phyloP scores from a whole-genome alignment of 2,797 vertebrate genomes.

The Vespertilio murinus region DNA sequence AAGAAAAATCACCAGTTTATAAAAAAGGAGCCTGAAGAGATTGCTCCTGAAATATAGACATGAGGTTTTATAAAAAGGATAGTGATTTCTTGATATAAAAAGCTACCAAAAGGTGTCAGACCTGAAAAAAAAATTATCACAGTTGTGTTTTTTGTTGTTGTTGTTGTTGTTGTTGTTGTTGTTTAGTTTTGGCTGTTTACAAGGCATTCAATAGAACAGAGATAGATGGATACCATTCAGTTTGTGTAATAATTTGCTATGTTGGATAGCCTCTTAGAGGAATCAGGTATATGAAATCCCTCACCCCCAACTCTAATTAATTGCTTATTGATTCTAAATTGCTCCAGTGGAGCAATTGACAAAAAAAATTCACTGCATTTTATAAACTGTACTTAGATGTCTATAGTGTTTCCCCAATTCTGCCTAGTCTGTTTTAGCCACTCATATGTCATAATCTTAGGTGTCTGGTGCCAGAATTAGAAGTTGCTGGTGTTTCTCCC shows the following conservation, averaged over 20 bases:
- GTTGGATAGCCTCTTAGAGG: conserved; percentile 68
- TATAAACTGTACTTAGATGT: conserved; percentile 60
- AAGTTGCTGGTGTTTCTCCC: conserved; percentile 64
- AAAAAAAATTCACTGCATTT: conserved; percentile 60
- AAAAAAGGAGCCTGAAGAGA: conserved; percentile 85
- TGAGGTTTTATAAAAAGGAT: conserved; percentile 87
- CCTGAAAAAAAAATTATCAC: conserved; percentile 89
- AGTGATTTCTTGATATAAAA: conserved; percentile 86
- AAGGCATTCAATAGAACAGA: conserved; percentile 86
- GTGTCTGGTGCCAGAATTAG: conserved; percentile 55
- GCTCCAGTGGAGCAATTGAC: conserved; percentile 46
- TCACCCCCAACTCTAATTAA: conserved; percentile 53
- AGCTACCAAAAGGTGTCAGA: conserved; percentile 83
- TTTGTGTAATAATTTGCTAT: conserved; percentile 68
- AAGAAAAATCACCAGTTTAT: conserved; percentile 85
- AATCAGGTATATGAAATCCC: conserved; percentile 47
- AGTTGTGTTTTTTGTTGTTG: no score
- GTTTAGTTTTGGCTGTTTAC: conserved; percentile 86
- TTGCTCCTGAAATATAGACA: conserved; percentile 84
- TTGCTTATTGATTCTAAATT: conserved; percentile 64
- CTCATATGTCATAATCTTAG: conserved; percentile 1
- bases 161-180: conserved; percentile 76
- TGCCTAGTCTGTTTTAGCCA: conserved; percentile 49
- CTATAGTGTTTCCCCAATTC: conserved; percentile 43
- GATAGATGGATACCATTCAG: conserved; percentile 84